A percentile compares a stretch with the other conserved stretches of the same genome.
These are phyloP conservation scores for Aphis gossypii DNA, from an alignment of 1,140 invertebrate species.

Conservation along the genomic window DNA sequence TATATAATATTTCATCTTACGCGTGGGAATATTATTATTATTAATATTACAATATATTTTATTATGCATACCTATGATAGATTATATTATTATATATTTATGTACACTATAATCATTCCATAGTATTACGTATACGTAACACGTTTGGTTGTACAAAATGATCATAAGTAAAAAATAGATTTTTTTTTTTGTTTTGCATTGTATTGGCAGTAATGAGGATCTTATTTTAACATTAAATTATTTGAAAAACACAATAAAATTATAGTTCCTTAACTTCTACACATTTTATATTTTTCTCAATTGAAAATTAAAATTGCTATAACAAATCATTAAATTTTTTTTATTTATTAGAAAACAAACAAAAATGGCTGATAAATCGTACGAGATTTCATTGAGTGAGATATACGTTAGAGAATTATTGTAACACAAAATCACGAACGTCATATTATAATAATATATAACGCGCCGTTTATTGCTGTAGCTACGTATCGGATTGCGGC, in stretches of 20 bases:
- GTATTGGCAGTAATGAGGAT: not conserved
- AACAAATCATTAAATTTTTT: not conserved
- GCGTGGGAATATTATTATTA: constrained; percentile 7
- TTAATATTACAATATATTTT: not conserved
- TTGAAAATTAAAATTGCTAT: not conserved
- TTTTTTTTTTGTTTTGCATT: not conserved
- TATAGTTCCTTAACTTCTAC: not conserved
- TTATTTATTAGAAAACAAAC: not conserved
- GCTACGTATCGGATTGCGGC: not conserved
- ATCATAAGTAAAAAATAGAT: not conserved
- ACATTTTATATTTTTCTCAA: not conserved
- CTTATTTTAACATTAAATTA: not conserved
- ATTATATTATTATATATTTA: not conserved
- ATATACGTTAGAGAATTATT: not conserved
- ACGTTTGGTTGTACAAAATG: not conserved
- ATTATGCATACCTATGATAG: not conserved
- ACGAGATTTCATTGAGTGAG: not conserved
- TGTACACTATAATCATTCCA: not conserved
- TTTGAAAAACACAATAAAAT: not conserved
- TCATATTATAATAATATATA: not conserved
- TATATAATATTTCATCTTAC: not conserved
- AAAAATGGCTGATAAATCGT: not conserved
- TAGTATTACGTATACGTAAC: not conserved
- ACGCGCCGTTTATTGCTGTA: not conserved
- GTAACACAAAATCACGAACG: not conserved